phyloP scores from a whole-genome alignment of 2,888 invertebrate species.

The Monochamus alternatus region DNA sequence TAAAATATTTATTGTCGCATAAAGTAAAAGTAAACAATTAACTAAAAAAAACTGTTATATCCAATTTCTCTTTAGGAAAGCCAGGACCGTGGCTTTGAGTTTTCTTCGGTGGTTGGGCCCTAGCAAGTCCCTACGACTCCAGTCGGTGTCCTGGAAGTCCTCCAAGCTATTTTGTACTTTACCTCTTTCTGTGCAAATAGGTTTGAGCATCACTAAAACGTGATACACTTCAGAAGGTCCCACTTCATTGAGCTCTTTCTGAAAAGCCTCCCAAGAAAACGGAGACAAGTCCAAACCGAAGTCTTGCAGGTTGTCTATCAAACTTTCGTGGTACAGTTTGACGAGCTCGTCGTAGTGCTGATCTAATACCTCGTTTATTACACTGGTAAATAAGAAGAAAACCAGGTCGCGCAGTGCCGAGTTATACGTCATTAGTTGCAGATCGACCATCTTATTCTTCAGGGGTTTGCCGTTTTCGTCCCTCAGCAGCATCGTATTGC shows the following conservation, averaged over 20 bases:
- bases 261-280: constrained; percentile 69
- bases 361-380: constrained; percentile 69
- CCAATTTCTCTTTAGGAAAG: constrained; percentile 65
- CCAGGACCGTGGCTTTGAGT: constrained; percentile 65
- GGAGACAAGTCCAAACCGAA: constrained; percentile 65
- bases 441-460: constrained; percentile 75
- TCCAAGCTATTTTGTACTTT: constrained; percentile 70
- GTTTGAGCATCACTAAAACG: constrained; percentile 72
- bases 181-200: constrained; percentile 71
- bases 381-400: constrained; percentile 75
- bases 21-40: constrained; percentile 4
- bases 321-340: constrained; percentile 72
- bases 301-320: constrained; percentile 69
- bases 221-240: constrained; percentile 71
- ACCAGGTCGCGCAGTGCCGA: constrained; percentile 73
- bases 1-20: constrained; percentile 29
- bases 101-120: constrained; percentile 66
- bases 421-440: constrained; percentile 74
- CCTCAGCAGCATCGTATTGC: constrained; percentile 75
- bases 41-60: constrained; percentile 52
- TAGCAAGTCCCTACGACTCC: constrained; percentile 65
- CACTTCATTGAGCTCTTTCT: constrained; percentile 69
- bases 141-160: constrained; percentile 68
- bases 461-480: constrained; percentile 70
- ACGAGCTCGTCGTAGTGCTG: constrained; percentile 73